Base-by-base conservation (phyloP, 2,113 vertebrate species). In the Cariama cristata region DNA sequence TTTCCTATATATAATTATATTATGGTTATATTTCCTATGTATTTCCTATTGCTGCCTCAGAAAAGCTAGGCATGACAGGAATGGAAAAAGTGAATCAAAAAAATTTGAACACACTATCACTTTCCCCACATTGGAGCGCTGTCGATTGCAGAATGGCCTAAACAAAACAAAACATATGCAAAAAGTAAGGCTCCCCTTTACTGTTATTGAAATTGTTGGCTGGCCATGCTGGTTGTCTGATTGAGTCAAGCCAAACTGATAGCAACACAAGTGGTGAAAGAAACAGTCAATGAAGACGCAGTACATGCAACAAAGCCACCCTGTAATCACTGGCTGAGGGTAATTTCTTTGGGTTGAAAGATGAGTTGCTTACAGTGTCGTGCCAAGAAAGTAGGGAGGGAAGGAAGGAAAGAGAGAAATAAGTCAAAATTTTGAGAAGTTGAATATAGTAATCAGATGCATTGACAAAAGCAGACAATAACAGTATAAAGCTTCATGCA, bases 261-360 rank as follows among this genome's bases (percentile, higher is more conserved):
- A 93, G 85, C 26, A 21, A 63, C 0, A 6, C 1, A 62, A 77
- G 87, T 91, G 93, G 87, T 59, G 89, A 96, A 89, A 95, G 50
- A 63, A 84, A 49, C 12, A 68, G 80, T 58, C 83, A 81, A 1
- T 33, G 89, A 93, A 96, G 69, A 89, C 77, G 60, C 40, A 71
- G 81, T 5, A 53, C 33, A 28, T 4, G 71, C 49, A 91, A 50
- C 6, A 77, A 73, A 89, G 55, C 42, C 69, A 80, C 24, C 16
- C 67, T 44, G 11, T 30, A 76, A 91, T 80, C 84, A 82, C 0
- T 47, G 74, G 22, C 67, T 47, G 49, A 56, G 33, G n/a, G 38
- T 55, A 79, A 93, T 80, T 93, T 68, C 56, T 96, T 90, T 5
- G 50, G 38, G 62, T 47, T 90, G 84, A 96, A 95, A 95, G 91